Percentiles rank a stretch among this genome's conserved stretches.
Evolutionary conservation across 2,888 invertebrate species (phyloP).

Genomic region (Coleophora deauratella): DNA sequence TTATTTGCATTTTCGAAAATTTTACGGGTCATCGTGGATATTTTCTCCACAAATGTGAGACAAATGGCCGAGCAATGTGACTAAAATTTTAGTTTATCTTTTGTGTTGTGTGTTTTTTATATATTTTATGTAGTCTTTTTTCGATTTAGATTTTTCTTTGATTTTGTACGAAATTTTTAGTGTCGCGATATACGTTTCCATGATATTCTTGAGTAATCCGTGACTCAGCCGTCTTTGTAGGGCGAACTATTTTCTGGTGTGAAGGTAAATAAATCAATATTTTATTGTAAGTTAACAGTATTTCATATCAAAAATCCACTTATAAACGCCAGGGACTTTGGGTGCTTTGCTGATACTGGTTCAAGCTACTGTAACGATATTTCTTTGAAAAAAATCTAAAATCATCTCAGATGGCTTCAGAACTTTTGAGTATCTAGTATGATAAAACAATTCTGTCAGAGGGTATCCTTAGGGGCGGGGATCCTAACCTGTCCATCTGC

Average conservation of each 20-base stretch:
- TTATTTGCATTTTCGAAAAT: too few species aligned
- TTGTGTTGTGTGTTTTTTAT: conserved; percentile 71
- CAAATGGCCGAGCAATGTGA: conserved; percentile 65
- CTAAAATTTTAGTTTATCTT: conserved; percentile 64
- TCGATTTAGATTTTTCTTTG: conserved; percentile 43
- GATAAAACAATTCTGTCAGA: too few species aligned
- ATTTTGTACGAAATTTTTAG: conserved; percentile 64
- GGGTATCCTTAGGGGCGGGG: too few species aligned
- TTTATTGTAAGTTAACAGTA: background rate
- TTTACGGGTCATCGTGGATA: too few species aligned
- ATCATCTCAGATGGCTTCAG: too few species aligned
- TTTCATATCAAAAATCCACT: too few species aligned
- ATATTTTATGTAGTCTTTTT: conserved; percentile 67
- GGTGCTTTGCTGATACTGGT: too few species aligned
- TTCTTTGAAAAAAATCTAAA: too few species aligned
- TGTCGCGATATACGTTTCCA: conserved; percentile 32
- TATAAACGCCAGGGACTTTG: too few species aligned
- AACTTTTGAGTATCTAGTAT: too few species aligned
- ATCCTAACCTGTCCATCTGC: too few species aligned
- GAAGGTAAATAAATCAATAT: conserved; percentile 20
- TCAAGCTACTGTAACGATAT: too few species aligned
- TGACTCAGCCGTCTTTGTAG: conserved; percentile 7
- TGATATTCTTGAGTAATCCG: conserved; percentile 33
- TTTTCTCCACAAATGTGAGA: conserved; percentile 38
- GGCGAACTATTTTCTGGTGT: conserved; percentile 18